Evolutionary conservation across 2,797 vertebrate species (phyloP), one percentile per base, ranked within the genome.

Genomic region (Brachyrhaphis roseni): DNA sequence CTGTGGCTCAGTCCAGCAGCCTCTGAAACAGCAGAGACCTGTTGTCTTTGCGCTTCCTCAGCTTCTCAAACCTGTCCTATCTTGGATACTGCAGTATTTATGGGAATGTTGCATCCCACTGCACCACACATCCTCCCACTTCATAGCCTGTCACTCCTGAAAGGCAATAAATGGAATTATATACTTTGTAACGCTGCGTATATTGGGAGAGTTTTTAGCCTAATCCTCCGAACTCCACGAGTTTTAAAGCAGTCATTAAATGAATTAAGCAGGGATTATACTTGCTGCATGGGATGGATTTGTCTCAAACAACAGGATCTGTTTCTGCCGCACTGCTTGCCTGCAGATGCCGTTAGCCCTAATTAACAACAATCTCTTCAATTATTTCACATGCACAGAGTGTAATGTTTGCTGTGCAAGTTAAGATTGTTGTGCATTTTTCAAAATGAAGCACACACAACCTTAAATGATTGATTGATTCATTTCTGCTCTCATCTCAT

Each of bases 191-290:
- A 87, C 83, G 66, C 41, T 72, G 75, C 82, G 59, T 41, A 66
- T 3, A 16, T 28, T 8, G 12, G 72, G 76, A 46, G 78, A 74
- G 43, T 72, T 71, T 71, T 31, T 28, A 74, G 74, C 20, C n/a
- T 88, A 90, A 91, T 90, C 87, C 81, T 46, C 1, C 49, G n/a
- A 23, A 31, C 76, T 79, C 66, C 71, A 20, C 4, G 66, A 75
- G 73, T 72, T 87, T 57, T 41, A 1, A 77, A 78, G 55, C 39
- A 79, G 39, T 82, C 57, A 26, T 87, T 84, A 82, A 78, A 31
- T 78, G 47, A 75, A 82, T 81, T 83, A 87, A 62, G 70, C 82
- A 53, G 10, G 77, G 84, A 80, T 90, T 86, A 86, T 74, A 34
- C 51, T 75, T 43, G 23, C 34, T 68, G 16, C 53, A 59, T 55